Evolutionary conservation across 2,797 vertebrate species (phyloP).

Genomic region (Dendrocincla tyrannina): DNA sequence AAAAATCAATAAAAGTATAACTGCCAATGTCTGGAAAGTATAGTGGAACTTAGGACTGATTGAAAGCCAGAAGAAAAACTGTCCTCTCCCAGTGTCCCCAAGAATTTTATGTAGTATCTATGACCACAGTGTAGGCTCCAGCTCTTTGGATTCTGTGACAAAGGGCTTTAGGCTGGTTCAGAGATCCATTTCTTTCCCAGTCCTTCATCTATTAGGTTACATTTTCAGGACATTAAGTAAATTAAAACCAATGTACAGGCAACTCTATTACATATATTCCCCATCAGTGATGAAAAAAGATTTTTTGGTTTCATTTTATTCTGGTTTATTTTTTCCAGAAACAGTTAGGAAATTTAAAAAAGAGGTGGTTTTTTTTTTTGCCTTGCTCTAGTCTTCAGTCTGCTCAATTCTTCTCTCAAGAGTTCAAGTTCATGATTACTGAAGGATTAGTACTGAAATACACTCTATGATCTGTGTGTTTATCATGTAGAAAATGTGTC

Average conservation of each 20-base stretch:
- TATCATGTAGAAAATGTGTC: neutral
- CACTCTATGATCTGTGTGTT: neutral
- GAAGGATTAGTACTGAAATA: neutral
- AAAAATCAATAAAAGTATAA: conserved; percentile 9
- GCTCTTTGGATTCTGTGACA: neutral
- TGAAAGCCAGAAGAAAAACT: neutral
- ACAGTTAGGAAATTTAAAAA: neutral
- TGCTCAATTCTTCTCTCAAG: neutral
- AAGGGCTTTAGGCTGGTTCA: neutral
- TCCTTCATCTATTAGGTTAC: neutral
- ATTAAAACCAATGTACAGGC: neutral
- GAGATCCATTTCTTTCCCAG: neutral
- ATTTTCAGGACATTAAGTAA: neutral
- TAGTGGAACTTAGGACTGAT: neutral
- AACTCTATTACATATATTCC: neutral
- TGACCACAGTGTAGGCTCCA: neutral
- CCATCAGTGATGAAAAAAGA: neutral
- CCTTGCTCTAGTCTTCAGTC: neutral
- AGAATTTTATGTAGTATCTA: neutral
- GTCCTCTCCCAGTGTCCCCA: neutral
- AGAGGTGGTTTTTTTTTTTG: neutral
- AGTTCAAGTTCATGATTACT: neutral
- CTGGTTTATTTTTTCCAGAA: neutral
- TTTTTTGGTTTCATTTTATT: neutral
- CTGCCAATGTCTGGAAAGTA: neutral